Base-by-base conservation (phyloP, 2,888 invertebrate species). In the Luffia ferchaultella region DNA sequence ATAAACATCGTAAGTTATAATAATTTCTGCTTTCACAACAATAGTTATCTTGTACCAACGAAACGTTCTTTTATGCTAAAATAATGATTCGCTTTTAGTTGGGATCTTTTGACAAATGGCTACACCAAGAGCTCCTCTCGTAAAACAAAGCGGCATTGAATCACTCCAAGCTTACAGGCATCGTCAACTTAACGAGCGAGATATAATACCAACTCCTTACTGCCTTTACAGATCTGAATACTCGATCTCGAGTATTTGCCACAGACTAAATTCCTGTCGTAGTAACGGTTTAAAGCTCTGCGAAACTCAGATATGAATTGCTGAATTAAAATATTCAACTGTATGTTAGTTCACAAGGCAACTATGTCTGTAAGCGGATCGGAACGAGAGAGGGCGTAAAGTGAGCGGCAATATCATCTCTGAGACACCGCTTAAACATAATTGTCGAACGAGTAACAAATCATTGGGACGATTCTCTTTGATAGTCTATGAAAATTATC, bases 101-200 rank as follows among this genome's bases (percentile, higher is more conserved):
- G 65, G n/a, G 68, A 73, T 67, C 67, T 72, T 70, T 65, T 73
- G 70, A 73, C 68, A 71, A 75, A 75, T 73, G 62, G 67, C 65
- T 62, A 54, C 59, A 58, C 62, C 64, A 42, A 61, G 56, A 56
- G 51, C 58, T 51, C 58, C 52, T 56, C 60, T 63, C 65, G 63
- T 75, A 63, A 70, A 74, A 74, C 74, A 74, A 73, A 70, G 71
- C 68, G 60, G 58, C 62, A 60, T 60, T 59, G 64, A 69, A 69
- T 69, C 63, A 62, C 57, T 57, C 59, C 42, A 60, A 62, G 60
- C 60, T 73, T 66, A 68, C 62, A 62, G 62, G 63, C 64, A 68
- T 74, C 73, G 68, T 74, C 68, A 68, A 70, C 62, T 68, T 75
- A 76, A 76, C 73, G 75, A 74, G 63, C 62, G 58, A 59, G 57